Percentiles rank a stretch among this genome's conserved stretches.
Conservation (phyloP, 2,797 vertebrate genomes). For the Apogon hyalosoma region DNA sequence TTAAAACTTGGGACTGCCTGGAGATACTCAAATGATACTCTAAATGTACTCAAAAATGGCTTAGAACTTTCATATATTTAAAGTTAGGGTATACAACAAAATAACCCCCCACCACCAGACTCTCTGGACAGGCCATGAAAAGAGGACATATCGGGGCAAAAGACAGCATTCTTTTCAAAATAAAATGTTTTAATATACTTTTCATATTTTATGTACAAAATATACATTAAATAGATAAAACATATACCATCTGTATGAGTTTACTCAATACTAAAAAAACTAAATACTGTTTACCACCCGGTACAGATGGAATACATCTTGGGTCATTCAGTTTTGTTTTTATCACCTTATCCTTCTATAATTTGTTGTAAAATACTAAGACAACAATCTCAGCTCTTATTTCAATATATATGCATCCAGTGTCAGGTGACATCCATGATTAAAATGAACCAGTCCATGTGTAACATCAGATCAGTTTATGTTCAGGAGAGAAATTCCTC, state of each 20-base stretch:
- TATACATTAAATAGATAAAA: constrained; percentile 74
- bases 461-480: neutral
- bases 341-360: neutral
- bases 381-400: neutral
- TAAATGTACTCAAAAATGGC: too few relatives aligned
- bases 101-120: too few relatives aligned
- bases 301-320: constrained; percentile 33
- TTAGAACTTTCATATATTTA: too few relatives aligned
- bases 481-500: neutral
- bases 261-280: constrained; percentile 17
- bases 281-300: constrained; percentile 27
- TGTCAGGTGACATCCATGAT: neutral
- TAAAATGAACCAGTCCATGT: neutral
- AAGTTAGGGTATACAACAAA: too few relatives aligned
- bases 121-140: too few relatives aligned
- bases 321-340: constrained; percentile 22
- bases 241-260: constrained; percentile 20
- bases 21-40: too few relatives aligned
- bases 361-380: neutral
- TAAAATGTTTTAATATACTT: constrained; percentile 71
- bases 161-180: constrained; percentile 44
- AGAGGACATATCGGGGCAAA: too few relatives aligned
- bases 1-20: neutral
- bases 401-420: constrained; percentile 16
- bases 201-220: constrained; percentile 78